Evolutionary conservation across 1,140 invertebrate genomes (phyloP).

Genomic region (Macrocentrus cingulum): DNA sequence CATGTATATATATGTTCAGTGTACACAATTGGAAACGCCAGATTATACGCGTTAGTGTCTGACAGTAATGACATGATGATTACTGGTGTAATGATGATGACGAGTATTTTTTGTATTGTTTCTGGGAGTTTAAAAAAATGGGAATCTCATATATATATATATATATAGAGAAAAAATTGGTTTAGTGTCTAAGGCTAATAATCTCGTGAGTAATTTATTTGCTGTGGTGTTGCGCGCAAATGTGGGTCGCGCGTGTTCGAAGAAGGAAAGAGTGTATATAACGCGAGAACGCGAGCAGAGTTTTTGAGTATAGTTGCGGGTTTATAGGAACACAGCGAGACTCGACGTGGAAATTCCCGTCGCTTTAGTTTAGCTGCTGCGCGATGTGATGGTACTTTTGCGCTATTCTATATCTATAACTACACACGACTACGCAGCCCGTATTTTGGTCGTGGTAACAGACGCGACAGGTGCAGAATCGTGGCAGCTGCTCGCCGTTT

Average conservation of each 20-base stretch:
- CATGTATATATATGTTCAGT: neutral
- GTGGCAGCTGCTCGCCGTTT: constrained; percentile 36
- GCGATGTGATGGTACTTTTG: no score
- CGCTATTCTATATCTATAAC: neutral
- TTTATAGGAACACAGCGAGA: neutral
- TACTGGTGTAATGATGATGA: constrained; percentile 15
- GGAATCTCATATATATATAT: constrained; percentile 14
- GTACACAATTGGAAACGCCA: neutral
- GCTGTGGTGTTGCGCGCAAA: constrained; percentile 13
- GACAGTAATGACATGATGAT: neutral
- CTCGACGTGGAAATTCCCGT: neutral
- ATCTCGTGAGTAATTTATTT: constrained; percentile 23
- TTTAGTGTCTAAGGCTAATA: constrained; percentile 16
- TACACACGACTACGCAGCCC: constrained; percentile 29
- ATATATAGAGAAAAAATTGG: constrained; percentile 17
- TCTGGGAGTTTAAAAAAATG: constrained; percentile 11
- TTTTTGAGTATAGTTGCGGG: neutral
- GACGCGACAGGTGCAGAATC: constrained; percentile 46
- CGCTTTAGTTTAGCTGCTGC: neutral
- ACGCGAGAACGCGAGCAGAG: no score
- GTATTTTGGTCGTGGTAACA: constrained; percentile 49
- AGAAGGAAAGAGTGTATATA: constrained; percentile 1
- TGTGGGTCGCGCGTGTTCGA: constrained; percentile 20
- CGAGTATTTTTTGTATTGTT: no score
- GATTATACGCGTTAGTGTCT: neutral